Conservation (phyloP, 2,113 vertebrate species). For the Acanthisitta chloris region DNA sequence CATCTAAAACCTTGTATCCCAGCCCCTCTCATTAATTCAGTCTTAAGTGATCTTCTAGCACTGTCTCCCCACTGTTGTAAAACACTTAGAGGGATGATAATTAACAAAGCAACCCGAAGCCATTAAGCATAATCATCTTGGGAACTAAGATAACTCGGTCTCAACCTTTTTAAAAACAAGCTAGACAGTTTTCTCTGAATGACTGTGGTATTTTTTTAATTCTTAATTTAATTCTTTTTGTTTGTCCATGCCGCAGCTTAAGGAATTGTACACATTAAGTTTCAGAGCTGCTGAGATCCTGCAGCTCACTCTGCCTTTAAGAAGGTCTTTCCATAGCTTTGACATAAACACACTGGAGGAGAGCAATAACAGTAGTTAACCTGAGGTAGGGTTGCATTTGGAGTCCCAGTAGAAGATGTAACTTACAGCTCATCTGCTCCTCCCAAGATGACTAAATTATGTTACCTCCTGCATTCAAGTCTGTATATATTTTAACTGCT, state of each 20-base stretch:
- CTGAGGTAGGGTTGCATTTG: neutral
- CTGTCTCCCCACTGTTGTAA: neutral
- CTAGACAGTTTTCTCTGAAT: neutral
- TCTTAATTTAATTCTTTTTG: neutral
- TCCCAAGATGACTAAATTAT: neutral
- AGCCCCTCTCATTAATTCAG: neutral
- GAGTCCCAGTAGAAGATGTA: neutral
- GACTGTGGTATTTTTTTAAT: neutral
- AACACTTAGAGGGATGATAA: neutral
- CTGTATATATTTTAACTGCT: neutral
- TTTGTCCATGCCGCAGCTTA: neutral
- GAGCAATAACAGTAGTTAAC: neutral
- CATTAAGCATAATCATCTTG: neutral
- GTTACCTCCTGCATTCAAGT: neutral
- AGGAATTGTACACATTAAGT: neutral
- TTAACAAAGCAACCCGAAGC: neutral
- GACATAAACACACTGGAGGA: neutral
- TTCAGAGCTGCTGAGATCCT: neutral
- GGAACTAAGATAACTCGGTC: neutral
- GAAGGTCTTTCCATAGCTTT: neutral
- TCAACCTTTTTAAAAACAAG: neutral
- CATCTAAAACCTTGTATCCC: neutral
- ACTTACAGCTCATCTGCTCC: neutral
- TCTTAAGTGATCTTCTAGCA: neutral
- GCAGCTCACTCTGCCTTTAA: neutral